A percentile compares a stretch with the other conserved stretches of the same genome.
phyloP scores from a whole-genome alignment of 2,113 vertebrate genomes.

The Silurus asotus region DNA sequence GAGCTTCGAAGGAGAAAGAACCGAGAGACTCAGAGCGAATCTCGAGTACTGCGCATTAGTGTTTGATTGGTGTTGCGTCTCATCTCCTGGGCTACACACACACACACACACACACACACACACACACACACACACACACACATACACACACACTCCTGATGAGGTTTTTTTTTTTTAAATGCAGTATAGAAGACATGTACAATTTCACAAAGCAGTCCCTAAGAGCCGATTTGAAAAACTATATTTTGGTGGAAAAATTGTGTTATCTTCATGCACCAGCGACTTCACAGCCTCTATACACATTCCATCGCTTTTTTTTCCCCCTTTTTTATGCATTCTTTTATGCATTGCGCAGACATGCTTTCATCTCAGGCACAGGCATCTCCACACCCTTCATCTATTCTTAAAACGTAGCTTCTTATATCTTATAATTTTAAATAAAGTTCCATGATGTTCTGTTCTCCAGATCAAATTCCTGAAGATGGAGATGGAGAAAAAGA shows the following conservation, averaged over 20 bases:
- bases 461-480: constrained; percentile 92
- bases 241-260: neutral
- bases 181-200: neutral
- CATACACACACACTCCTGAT: constrained; percentile 25
- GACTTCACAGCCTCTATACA: neutral
- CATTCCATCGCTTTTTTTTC: neutral
- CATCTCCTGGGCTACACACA: constrained; percentile 32
- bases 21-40: constrained; percentile 43
- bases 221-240: neutral
- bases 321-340: neutral
- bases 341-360: neutral
- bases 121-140: no score
- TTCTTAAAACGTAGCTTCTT: neutral
- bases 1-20: constrained; percentile 22
- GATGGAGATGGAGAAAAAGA: constrained; percentile 97
- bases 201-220: neutral
- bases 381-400: neutral
- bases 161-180: neutral
- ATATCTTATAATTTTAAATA: no score
- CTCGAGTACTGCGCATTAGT: constrained; percentile 39
- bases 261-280: neutral
- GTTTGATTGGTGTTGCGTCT: constrained; percentile 52
- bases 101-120: no score
- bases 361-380: neutral
- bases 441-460: neutral